A percentile compares a stretch with the other conserved stretches of the same genome.
These are phyloP conservation scores for Bufotes viridis DNA, from an alignment of 2,797 vertebrate genomes.

Conservation along the genomic window DNA sequence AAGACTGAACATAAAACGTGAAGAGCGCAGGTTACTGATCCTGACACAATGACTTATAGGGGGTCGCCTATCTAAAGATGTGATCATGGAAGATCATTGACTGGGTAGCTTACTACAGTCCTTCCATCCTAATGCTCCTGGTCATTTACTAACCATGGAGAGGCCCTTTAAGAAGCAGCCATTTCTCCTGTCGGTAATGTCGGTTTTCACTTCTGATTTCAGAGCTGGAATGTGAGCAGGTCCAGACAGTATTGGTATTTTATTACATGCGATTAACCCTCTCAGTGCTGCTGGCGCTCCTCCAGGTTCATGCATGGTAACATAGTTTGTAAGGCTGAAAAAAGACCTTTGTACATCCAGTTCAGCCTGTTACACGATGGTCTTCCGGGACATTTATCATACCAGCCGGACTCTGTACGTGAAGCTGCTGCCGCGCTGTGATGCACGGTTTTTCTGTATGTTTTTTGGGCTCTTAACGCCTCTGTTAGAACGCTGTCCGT, in stretches of 20 bases:
- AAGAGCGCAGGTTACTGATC: no score
- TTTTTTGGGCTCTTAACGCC: background rate
- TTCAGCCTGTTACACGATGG: no score
- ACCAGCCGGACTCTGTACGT: background rate
- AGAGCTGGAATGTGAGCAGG: slow-evolving; percentile 9
- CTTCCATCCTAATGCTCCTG: background rate
- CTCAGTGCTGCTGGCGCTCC: background rate
- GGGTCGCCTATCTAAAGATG: no score
- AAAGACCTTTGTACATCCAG: no score
- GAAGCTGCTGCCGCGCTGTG: no score
- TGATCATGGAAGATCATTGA: no score
- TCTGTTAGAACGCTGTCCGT: background rate
- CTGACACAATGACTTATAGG: no score
- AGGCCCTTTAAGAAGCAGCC: background rate
- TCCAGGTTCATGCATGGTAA: no score
- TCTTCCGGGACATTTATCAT: background rate
- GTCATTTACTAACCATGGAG: background rate
- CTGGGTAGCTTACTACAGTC: no score
- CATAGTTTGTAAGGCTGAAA: no score
- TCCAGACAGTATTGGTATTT: background rate
- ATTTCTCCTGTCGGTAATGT: background rate
- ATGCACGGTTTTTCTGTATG: no score
- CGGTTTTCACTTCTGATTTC: background rate
- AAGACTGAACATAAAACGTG: no score
- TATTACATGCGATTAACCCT: background rate